Base-by-base conservation (phyloP, 2,113 vertebrate genomes). In the Brienomyrus longianalis region DNA sequence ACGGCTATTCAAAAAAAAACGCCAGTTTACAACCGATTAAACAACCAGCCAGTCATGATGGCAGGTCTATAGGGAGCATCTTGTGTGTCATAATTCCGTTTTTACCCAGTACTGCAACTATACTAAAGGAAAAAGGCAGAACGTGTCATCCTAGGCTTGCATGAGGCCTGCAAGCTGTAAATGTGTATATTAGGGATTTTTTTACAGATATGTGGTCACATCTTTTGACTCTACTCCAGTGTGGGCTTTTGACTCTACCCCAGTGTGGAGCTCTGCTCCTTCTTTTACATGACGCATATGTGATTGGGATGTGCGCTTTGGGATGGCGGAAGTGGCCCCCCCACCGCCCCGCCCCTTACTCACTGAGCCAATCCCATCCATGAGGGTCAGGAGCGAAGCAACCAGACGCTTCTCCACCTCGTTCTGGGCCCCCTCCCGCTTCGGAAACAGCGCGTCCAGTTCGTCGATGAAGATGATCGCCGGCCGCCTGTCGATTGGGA, bases 381-480 rank as follows among this genome's bases (percentile, higher is more conserved):
- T 99, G 90, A 99, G 93, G 0, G 97, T 99, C 89, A 99, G 96
- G 2, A 99, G 95, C 0, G 98, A 98, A 21, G 98, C 97, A 4
- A 99, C 98, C 0, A 99, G 95, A 89, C 98, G 96, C 91, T 98
- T 99, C 92, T 99, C 98, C 92, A 99, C 97, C 95, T 99, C 98
- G n/a, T 97, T 99, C 93, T 98, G 98, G 21, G 97, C 95, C 0
- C 96, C 97, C 90, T 99, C 98, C 94, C 98, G 95, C 94, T 97
- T 98, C 0, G 98, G 98, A 89, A 98, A 99, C 90, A 99, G 94
- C 0, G 98, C 98, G 83, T 99, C 98, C 90, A 99, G 93, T 91
- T 99, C 98, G 88, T 99, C 98, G 43, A 99, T 99, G 91, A 99
- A 99, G 95, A 99, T 97, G 90, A 99, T 96, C 0, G 98, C 96